Evolutionary conservation across 2,797 vertebrate species (phyloP), one percentile per base, ranked within the genome.

Genomic region (Notolepis coatsorum): DNA sequence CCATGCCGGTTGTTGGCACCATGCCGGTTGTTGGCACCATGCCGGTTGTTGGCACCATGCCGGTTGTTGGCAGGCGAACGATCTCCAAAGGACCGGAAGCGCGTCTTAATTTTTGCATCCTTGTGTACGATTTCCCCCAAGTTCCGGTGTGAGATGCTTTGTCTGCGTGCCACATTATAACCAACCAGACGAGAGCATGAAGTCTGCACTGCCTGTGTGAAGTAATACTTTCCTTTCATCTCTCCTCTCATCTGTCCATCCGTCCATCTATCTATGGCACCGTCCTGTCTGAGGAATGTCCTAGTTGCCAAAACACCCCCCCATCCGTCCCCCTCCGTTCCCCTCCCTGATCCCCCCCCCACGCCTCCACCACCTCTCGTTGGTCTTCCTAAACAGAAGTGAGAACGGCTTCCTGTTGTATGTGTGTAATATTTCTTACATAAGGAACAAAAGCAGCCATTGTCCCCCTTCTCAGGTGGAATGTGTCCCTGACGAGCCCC

Each of bases 211-310:
- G 2, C 35, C 8, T 15, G 12, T 35, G 17, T 25, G 12, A n/a
- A n/a, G n/a, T n/a, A n/a, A n/a, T n/a, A n/a, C n/a, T n/a, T n/a
- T 20, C 28, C 1, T 20, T 50, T 37, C 31, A 25, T 25, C 17
- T 30, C 9, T 25, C 30, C 13, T 28, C 18, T 35, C 53, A 58
- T 43, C 37, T 43, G 25, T 5, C 15, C 27, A 27, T 31, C 3
- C 4, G 54, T 61, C 35, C 31, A 23, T 58, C 39, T 57, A 20
- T 51, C 20, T 24, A 31, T 37, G 41, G 18, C 45, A 33, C n/a
- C n/a, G n/a, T n/a, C n/a, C n/a, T n/a, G 56, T 28, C 20, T 17
- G 37, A n/a, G n/a, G n/a, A 53, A 71, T 58, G 24, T 52, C 54
- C 39, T 41, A 56, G 35, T 47, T 48, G 41, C 46, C n/a, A 39